phyloP scores from a whole-genome alignment of 53 echinoderm and acorn worm species.

The Crossaster papposus region DNA sequence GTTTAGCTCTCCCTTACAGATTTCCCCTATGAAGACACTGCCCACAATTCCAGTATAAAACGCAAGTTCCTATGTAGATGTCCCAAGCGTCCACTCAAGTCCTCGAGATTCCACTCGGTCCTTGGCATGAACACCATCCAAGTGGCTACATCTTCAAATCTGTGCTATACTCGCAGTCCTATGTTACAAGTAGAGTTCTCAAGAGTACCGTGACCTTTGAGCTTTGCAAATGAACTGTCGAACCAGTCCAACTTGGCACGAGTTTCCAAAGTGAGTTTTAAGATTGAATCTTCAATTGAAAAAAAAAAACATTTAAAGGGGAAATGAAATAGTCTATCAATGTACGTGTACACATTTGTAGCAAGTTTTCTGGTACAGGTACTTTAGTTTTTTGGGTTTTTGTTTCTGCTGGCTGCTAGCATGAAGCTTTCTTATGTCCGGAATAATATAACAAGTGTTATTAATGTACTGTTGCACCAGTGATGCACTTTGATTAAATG shows the following conservation, averaged over 20 bases:
- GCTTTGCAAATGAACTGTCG: neutral
- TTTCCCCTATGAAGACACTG: neutral
- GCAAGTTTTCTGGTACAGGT: no score
- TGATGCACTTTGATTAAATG: no score
- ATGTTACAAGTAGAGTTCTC: neutral
- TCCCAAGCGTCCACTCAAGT: neutral
- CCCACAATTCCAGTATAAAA: neutral
- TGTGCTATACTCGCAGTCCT: neutral
- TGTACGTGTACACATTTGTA: no score
- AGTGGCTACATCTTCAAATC: neutral
- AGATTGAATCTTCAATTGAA: neutral
- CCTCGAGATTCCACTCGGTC: neutral
- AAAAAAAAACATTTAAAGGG: no score
- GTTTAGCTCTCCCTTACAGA: neutral
- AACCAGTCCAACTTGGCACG: neutral
- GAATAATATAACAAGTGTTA: no score
- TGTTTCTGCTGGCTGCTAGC: no score
- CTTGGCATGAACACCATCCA: neutral
- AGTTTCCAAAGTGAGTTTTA: neutral
- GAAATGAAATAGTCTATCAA: no score
- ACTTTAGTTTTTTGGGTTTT: no score
- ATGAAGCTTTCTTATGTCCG: no score
- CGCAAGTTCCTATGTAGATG: neutral
- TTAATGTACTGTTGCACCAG: no score
- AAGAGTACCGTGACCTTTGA: neutral